Percentiles rank a stretch among this genome's conserved stretches.
These are phyloP conservation scores for Drosophila meridiana DNA, from an alignment of 2,888 invertebrate species.

Conservation along the genomic window DNA sequence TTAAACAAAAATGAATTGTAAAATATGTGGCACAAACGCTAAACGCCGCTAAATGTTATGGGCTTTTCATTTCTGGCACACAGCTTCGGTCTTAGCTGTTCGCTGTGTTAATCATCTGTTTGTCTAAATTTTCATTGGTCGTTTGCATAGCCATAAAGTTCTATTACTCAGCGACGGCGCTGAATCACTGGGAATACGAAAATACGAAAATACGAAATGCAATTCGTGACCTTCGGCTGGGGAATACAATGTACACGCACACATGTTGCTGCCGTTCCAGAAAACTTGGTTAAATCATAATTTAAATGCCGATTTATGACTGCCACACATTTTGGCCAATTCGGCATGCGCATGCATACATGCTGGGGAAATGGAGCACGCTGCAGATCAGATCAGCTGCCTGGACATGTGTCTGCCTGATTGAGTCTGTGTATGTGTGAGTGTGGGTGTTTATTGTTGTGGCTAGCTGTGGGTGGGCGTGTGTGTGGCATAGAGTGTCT, in stretches of 20 bases:
- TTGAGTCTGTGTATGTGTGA: conserved; percentile 7
- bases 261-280: conserved; percentile 17
- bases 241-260: conserved; percentile 10
- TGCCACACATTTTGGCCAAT: conserved; percentile 39
- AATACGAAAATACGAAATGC: conserved; percentile 13
- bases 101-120: conserved; percentile 52
- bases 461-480: neutral
- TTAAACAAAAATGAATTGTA: conserved; percentile 55
- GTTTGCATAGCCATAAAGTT: conserved; percentile 51
- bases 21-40: conserved; percentile 19
- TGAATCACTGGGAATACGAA: conserved; percentile 45
- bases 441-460: conserved; percentile 6
- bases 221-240: conserved; percentile 55
- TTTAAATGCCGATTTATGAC: conserved; percentile 36
- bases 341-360: conserved; percentile 30
- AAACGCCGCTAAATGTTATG: conserved; percentile 29
- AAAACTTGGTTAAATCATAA: conserved; percentile 12
- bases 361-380: neutral
- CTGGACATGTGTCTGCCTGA: conserved; percentile 18
- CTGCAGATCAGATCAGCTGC: conserved; percentile 14
- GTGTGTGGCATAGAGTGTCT: conserved; percentile 12
- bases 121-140: conserved; percentile 7
- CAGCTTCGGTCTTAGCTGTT: neutral
- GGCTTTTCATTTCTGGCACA: conserved; percentile 29
- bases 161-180: conserved; percentile 48